Conservation (phyloP, 2,888 invertebrate genomes). For the Lymantria monacha region DNA sequence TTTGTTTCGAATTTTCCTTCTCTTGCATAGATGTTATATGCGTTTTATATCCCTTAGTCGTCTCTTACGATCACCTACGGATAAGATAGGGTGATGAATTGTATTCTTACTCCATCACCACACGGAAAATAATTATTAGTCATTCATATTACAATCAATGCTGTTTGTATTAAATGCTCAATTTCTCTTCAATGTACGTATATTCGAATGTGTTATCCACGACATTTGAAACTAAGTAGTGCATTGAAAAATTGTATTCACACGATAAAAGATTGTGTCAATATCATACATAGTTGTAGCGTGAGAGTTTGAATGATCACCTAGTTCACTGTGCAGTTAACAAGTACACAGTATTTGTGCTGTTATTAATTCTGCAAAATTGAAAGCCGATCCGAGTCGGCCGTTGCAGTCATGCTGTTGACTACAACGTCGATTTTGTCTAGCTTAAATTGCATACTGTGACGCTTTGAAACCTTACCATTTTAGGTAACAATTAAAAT, state of each 20-base stretch:
- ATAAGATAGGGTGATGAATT: no score
- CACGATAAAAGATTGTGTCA: slow-evolving; percentile 16
- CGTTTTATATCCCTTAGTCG: no score
- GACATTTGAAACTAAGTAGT: no score
- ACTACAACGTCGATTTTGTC: slow-evolving; percentile 36
- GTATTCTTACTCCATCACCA: no score
- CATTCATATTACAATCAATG: no score
- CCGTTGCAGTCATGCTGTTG: slow-evolving; percentile 38
- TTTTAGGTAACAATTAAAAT: slow-evolving; percentile 28
- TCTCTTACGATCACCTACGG: no score
- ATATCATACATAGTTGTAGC: slow-evolving; percentile 25
- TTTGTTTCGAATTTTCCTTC: no score
- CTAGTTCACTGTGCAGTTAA: slow-evolving; percentile 22
- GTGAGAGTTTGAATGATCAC: slow-evolving; percentile 38
- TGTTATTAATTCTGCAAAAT: slow-evolving; percentile 67
- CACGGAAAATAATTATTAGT: no score
- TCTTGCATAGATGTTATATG: no score
- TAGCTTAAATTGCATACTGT: slow-evolving; percentile 40
- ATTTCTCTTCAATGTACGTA: no score
- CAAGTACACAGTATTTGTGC: slow-evolving; percentile 43
- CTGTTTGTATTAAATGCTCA: no score
- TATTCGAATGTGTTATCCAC: no score
- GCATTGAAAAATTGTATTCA: background rate
- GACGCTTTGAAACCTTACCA: slow-evolving; percentile 38
- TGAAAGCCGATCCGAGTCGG: slow-evolving; percentile 56